These are phyloP conservation scores for Oryzias dopingdopingensis DNA, from an alignment of 2,797 vertebrate species.

Conservation along the genomic window DNA sequence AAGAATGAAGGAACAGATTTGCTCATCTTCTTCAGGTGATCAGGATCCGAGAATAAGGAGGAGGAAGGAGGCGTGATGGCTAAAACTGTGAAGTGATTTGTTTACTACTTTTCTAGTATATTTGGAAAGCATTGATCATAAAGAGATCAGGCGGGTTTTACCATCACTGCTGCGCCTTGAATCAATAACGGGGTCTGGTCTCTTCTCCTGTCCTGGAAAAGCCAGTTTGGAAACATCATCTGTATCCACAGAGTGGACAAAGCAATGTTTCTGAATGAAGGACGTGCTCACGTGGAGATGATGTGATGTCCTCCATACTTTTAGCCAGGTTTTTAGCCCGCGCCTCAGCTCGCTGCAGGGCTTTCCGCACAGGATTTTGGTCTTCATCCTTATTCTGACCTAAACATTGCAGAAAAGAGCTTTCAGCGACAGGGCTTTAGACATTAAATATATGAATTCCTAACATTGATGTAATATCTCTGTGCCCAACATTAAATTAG, in stretches of 20 bases:
- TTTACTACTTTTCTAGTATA: not conserved
- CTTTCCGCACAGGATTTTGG: constrained; percentile 81
- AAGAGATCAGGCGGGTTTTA: constrained; percentile 66
- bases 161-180: constrained; percentile 81
- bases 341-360: constrained; percentile 82
- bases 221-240: not conserved
- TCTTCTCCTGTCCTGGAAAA: constrained; percentile 82
- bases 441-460: not conserved
- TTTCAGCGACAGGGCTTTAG: not conserved
- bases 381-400: constrained; percentile 81
- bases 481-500: too few relatives aligned
- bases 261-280: constrained; percentile 20
- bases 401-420: constrained; percentile 58
- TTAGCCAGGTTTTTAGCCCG: constrained; percentile 85
- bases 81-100: constrained; percentile 71
- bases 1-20: constrained; percentile 91
- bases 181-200: constrained; percentile 75
- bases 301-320: constrained; percentile 91
- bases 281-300: constrained; percentile 84
- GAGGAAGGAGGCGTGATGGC: constrained; percentile 73
- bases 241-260: not conserved
- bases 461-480: too few relatives aligned
- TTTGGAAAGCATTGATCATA: not conserved
- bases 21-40: constrained; percentile 91
- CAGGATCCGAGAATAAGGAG: constrained; percentile 76